These are phyloP conservation scores for Nymphicus hollandicus DNA, from an alignment of 2,113 vertebrate genomes.

Conservation along the genomic window DNA sequence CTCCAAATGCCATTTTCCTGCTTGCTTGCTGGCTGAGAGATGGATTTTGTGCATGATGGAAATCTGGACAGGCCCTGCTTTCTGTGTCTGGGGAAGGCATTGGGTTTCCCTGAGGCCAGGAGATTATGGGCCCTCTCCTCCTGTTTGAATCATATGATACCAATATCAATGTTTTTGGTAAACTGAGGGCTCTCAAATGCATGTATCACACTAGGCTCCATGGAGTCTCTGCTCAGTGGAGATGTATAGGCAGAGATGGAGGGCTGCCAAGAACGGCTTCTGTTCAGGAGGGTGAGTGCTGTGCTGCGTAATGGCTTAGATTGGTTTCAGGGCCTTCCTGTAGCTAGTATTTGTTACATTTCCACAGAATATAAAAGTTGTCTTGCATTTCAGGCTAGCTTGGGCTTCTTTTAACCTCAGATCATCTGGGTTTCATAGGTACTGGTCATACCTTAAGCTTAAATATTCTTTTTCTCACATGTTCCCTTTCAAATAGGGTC, in stretches of 20 bases:
- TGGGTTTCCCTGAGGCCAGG: conserved; percentile 29
- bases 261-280: conserved; percentile 70
- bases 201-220: conserved; percentile 72
- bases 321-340: conserved; percentile 63
- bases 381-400: conserved; percentile 26
- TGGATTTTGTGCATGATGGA: not conserved
- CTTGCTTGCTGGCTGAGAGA: not conserved
- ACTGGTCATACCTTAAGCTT: not conserved
- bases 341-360: conserved; percentile 54
- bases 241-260: conserved; percentile 75
- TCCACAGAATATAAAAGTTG: conserved; percentile 21
- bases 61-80: not conserved
- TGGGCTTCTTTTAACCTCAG: conserved; percentile 11
- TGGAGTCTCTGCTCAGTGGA: conserved; percentile 67
- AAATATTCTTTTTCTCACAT: conserved; percentile 14
- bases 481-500: conserved; percentile 31
- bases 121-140: conserved; percentile 44
- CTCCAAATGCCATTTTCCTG: not conserved
- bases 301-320: conserved; percentile 63
- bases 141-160: conserved; percentile 68
- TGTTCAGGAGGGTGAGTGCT: conserved; percentile 54
- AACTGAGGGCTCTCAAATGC: conserved; percentile 44
- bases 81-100: not conserved
- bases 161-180: conserved; percentile 64
- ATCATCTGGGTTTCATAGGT: conserved; percentile 60